Conservation (phyloP, 2,113 vertebrate species). For the rabbit (Oryctolagus cuniculus) region mOryCun1.1 NC_091435.1:28507001-28507500, state of each 20-base stretch:
- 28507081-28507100: no score
- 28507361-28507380: background rate
- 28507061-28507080: no score
- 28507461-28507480: background rate
- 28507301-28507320: slow-evolving; percentile 21
- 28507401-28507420: background rate
- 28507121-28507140: no score
- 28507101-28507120: no score
- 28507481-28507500: slow-evolving; percentile 86
- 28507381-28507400: background rate
- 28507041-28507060: no score
- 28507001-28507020: no score
- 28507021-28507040: no score
- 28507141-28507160: no score
- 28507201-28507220: background rate
- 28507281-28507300: background rate
- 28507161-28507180: no score
- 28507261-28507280: background rate
- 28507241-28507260: background rate
- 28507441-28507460: background rate
- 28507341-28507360: background rate
- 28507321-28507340: background rate
- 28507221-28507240: background rate
- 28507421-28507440: background rate
- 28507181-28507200: background rate